Evolutionary conservation across 2,113 vertebrate species (phyloP).

Genomic region (Odocoileus hemionus): DNA sequence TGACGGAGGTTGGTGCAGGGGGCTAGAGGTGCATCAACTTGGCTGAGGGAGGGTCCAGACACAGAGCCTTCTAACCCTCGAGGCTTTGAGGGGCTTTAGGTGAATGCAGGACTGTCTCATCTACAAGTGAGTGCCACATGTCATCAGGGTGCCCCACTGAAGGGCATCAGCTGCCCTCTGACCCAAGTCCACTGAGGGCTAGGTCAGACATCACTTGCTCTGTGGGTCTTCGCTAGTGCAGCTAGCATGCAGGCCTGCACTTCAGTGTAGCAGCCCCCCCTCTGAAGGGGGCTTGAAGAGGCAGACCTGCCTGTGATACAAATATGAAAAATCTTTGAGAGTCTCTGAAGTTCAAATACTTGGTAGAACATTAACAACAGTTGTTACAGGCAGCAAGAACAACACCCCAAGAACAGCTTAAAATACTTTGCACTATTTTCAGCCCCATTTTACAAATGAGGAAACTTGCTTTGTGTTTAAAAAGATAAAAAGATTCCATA

Average conservation of each 20-base stretch:
- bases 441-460: neutral
- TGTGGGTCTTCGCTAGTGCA: neutral
- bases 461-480: neutral
- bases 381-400: neutral
- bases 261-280: neutral
- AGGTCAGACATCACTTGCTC: neutral
- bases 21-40: neutral
- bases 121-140: neutral
- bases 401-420: neutral
- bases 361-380: neutral
- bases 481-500: neutral
- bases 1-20: neutral
- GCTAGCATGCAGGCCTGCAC: neutral
- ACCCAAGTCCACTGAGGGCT: neutral
- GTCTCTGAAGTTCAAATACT: neutral
- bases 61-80: neutral
- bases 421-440: neutral
- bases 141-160: neutral
- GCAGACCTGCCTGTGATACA: neutral
- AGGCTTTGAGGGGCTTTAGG: neutral
- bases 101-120: neutral
- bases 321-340: neutral
- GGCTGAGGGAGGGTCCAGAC: neutral
- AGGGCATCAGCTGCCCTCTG: neutral
- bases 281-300: neutral